These are phyloP conservation scores for Dendroctonus valens DNA, from an alignment of 1,140 invertebrate genomes.

Conservation along the genomic window DNA sequence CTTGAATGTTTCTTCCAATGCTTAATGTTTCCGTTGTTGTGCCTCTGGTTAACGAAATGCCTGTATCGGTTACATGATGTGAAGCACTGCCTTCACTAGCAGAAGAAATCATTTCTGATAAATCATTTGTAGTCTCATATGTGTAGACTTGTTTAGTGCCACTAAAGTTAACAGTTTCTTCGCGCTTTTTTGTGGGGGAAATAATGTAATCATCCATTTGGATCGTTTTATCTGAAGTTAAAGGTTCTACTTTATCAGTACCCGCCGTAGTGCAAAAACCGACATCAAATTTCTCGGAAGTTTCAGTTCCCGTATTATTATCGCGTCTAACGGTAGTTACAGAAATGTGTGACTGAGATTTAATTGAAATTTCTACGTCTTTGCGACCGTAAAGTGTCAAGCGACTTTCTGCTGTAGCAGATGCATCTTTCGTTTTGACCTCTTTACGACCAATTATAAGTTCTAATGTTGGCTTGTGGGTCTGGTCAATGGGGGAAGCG, in stretches of 20 bases:
- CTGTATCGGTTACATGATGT: slow-evolving; percentile 56
- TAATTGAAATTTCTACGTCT: slow-evolving; percentile 56
- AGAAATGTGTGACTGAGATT: slow-evolving; percentile 55
- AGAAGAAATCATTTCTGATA: slow-evolving; percentile 49
- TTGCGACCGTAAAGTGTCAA: slow-evolving; percentile 53
- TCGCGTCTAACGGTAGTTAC: slow-evolving; percentile 51
- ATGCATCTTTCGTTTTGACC: slow-evolving; percentile 53
- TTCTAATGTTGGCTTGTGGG: slow-evolving; percentile 49
- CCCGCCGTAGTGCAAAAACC: slow-evolving; percentile 49
- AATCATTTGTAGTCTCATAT: slow-evolving; percentile 49
- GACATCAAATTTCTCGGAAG: slow-evolving; percentile 52
- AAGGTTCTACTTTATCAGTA: slow-evolving; percentile 29
- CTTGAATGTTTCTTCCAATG: slow-evolving; percentile 46
- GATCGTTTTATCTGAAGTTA: slow-evolving; percentile 5
- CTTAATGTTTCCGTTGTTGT: slow-evolving; percentile 54
- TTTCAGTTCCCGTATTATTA: slow-evolving; percentile 49
- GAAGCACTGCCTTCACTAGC: slow-evolving; percentile 53
- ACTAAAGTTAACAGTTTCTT: slow-evolving; percentile 55
- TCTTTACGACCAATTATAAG: slow-evolving; percentile 56
- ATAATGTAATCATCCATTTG: slow-evolving; percentile 47
- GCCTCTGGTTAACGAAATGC: slow-evolving; percentile 54
- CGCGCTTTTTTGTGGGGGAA: slow-evolving; percentile 48
- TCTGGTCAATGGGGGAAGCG: slow-evolving; percentile 13
- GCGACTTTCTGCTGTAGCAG: slow-evolving; percentile 54
- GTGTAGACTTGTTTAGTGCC: slow-evolving; percentile 53